Conservation (phyloP, 1,140 invertebrate genomes). For the Drosophila nigromelanica region DNA sequence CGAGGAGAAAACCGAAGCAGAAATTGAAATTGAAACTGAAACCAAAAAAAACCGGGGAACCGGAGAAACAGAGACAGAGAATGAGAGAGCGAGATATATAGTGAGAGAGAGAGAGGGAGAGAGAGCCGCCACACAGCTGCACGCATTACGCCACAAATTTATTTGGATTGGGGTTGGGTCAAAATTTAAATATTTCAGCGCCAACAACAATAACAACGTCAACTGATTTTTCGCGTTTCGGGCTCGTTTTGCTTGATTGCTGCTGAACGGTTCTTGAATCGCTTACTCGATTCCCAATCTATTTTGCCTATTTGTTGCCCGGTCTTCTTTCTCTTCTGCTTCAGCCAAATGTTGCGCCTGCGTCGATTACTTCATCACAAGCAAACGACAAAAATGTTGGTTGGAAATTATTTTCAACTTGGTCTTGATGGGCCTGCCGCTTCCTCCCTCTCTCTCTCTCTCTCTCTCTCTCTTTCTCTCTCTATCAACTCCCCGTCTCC, state of each 20-base stretch:
- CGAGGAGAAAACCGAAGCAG: slow-evolving; percentile 6
- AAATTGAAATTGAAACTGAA: slow-evolving; percentile 20
- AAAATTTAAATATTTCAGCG: slow-evolving; percentile 75
- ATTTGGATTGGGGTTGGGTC: slow-evolving; percentile 75
- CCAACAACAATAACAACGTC: slow-evolving; percentile 34
- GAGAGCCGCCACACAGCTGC: slow-evolving; percentile 54
- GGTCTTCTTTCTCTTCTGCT: slow-evolving; percentile 3
- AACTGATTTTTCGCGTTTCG: slow-evolving; percentile 66
- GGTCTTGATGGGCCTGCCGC: slow-evolving; percentile 44
- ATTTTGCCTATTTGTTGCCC: slow-evolving; percentile 22
- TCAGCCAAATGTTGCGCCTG: slow-evolving; percentile 38
- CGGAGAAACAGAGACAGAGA: background rate
- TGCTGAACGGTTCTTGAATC: slow-evolving; percentile 33
- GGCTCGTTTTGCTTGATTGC: slow-evolving; percentile 43
- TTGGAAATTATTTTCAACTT: slow-evolving; percentile 56
- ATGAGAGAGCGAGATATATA: background rate
- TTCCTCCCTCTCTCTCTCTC: background rate
- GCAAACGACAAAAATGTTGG: slow-evolving; percentile 39
- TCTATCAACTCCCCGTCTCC: no score
- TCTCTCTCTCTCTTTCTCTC: background rate
- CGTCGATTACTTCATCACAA: slow-evolving; percentile 38
- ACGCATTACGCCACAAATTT: slow-evolving; percentile 71
- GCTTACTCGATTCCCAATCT: slow-evolving; percentile 48
- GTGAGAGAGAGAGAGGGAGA: background rate
- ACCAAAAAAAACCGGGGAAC: background rate